Base-by-base conservation (phyloP, 2,797 vertebrate genomes). In the Mus minutoides region DNA sequence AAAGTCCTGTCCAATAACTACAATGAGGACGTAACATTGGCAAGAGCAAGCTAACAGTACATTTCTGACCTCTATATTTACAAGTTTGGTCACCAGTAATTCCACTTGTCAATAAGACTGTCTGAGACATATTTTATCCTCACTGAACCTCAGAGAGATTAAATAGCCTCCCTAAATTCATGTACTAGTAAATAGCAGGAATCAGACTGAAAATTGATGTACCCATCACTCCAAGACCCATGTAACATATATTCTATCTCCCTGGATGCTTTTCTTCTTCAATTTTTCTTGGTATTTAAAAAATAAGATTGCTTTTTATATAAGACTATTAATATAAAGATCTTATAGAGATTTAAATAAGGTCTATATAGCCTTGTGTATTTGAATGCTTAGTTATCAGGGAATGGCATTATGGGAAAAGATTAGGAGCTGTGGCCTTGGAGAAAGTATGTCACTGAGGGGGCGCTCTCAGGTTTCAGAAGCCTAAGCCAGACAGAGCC, bases 101-200 rank as follows among this genome's bases (percentile, higher is more conserved):
- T 96, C 37, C 34, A 46, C 69, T 46, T 77, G 31, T 60, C 29
- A 11, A 1, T 76, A 87, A 91, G 19, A 4, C 43, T 2, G 46
- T 17, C 43, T 93, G 62, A 97, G 73, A 73, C 75, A 71, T 64
- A 31, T 71, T 77, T 87, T 88, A 64, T 77, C 60, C 7, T 82
- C 24, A 75, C 22, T 85, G 58, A 80, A 54, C 11, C 26, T 92
- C 58, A 29, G 12, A 91, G 11, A 92, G 12, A 93, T 75, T 75
- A 93, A 92, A 94, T 88, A 92, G 34, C 52, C 69, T 52, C 8
- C 56, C 64, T 26, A 76, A 90, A 96, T 26, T 76, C 64, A 43
- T 11, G 76, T 24, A 84, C 34, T 87, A 86, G 91, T 46, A 93
- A 88, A 49, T 13, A 90, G 9, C 12, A 93, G 49, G 6, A 2